Conservation (phyloP, 2,888 invertebrate species). For the Sylvicola cinctus region DNA sequence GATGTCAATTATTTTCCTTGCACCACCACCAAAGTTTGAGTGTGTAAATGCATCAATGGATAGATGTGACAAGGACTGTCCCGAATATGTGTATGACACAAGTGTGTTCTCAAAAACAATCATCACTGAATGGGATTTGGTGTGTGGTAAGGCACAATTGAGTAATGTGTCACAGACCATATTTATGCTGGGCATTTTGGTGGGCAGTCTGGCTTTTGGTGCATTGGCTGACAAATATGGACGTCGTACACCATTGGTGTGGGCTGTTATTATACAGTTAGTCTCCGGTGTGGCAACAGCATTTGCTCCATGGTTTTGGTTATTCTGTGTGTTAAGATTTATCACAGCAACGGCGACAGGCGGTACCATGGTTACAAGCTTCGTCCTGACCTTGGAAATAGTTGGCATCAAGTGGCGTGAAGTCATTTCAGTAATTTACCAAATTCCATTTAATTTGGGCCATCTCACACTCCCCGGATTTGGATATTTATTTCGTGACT, state of each 20-base stretch:
- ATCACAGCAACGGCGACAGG: slow-evolving; percentile 56
- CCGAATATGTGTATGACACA: slow-evolving; percentile 36
- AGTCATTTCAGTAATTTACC: slow-evolving; percentile 38
- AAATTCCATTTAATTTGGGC: slow-evolving; percentile 48
- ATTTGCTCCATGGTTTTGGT: slow-evolving; percentile 40
- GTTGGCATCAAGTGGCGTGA: slow-evolving; percentile 36
- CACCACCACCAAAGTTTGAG: slow-evolving; percentile 39
- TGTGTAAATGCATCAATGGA: slow-evolving; percentile 25
- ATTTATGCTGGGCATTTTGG: slow-evolving; percentile 56
- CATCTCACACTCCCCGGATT: slow-evolving; percentile 40
- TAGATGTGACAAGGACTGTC: slow-evolving; percentile 32
- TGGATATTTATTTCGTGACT: slow-evolving; percentile 41
- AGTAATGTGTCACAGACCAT: slow-evolving; percentile 55
- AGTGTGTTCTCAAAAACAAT: slow-evolving; percentile 50
- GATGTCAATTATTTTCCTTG: slow-evolving; percentile 54
- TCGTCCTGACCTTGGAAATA: slow-evolving; percentile 46
- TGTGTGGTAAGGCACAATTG: slow-evolving; percentile 42
- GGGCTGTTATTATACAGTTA: slow-evolving; percentile 52
- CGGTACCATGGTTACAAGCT: slow-evolving; percentile 62
- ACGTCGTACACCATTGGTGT: slow-evolving; percentile 48
- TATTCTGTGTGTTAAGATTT: slow-evolving; percentile 46
- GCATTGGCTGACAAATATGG: slow-evolving; percentile 59
- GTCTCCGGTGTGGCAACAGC: slow-evolving; percentile 48
- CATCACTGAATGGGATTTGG: slow-evolving; percentile 52
- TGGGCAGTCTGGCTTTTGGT: slow-evolving; percentile 56